Percentiles rank a stretch among this genome's conserved stretches.
These are phyloP conservation scores for Macropodus opercularis DNA, from an alignment of 2,797 vertebrate species.

Conservation along the genomic window DNA sequence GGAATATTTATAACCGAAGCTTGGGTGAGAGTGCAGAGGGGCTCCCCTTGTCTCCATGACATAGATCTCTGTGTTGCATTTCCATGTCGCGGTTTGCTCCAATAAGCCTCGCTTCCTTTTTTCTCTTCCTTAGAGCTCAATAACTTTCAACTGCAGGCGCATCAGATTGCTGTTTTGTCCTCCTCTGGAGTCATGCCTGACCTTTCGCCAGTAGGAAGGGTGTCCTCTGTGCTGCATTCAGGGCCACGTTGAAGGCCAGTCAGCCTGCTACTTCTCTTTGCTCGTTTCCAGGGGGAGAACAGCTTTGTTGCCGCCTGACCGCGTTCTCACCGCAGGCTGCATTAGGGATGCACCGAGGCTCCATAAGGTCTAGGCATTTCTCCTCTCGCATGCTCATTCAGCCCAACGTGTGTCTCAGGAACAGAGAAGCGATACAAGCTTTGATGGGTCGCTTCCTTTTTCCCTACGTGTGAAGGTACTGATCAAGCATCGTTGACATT, in stretches of 20 bases:
- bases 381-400: background rate
- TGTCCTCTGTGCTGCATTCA: background rate
- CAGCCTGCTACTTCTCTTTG: background rate
- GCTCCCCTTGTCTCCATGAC: constrained; percentile 17
- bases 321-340: constrained; percentile 3
- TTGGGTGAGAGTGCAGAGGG: constrained; percentile 25
- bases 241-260: background rate
- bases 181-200: background rate
- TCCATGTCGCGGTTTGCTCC: background rate
- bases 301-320: background rate
- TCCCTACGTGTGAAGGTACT: constrained; percentile 46
- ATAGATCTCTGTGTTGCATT: background rate
- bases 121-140: no score
- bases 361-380: background rate
- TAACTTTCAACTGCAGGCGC: no score
- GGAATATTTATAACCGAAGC: constrained; percentile 25
- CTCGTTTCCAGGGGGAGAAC: background rate
- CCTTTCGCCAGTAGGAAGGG: background rate
- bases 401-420: constrained; percentile 37
- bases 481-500: background rate
- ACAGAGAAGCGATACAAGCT: constrained; percentile 72
- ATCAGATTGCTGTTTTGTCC: background rate
- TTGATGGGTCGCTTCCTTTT: constrained; percentile 71
- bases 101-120: constrained; percentile 65
- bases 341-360: background rate